phyloP scores from a whole-genome alignment of 2,888 invertebrate species.

The Trilocha varians region DNA sequence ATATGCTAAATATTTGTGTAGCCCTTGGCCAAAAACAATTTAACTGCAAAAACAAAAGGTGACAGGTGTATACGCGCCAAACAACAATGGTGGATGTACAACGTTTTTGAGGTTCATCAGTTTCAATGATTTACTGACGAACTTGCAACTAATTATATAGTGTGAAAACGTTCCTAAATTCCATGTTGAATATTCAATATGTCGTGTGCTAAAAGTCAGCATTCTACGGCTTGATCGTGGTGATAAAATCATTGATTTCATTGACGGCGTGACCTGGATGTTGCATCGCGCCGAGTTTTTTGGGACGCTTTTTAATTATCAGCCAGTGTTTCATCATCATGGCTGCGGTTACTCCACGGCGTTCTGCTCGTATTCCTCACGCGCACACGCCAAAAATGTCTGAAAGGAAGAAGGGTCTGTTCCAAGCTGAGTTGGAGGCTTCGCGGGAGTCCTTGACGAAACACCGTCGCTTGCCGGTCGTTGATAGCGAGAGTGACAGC shows the following conservation, averaged over 20 bases:
- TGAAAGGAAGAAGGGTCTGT: conserved; percentile 77
- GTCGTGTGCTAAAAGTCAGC: not conserved
- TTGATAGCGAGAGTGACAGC: conserved; percentile 62
- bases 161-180: not conserved
- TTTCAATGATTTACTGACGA: conserved; percentile 23
- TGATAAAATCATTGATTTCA: not conserved
- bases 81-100: conserved; percentile 55
- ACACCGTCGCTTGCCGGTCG: conserved; percentile 53
- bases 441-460: conserved; percentile 51
- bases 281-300: not conserved
- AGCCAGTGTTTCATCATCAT: conserved; percentile 27
- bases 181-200: not conserved
- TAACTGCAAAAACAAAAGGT: conserved; percentile 9
- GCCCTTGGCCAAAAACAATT: no score
- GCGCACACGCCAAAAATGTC: conserved; percentile 73
- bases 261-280: not conserved
- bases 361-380: conserved; percentile 47
- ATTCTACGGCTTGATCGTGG: not conserved
- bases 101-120: conserved; percentile 33
- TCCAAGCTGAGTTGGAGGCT: conserved; percentile 48
- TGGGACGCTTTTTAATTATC: conserved; percentile 8
- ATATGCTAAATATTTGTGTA: no score
- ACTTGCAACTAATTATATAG: not conserved
- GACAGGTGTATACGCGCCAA: conserved; percentile 73
- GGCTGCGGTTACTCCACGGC: conserved; percentile 56